Percentiles rank a stretch among this genome's conserved stretches.
phyloP scores from a whole-genome alignment of 2,888 invertebrate species.

The Aleiodes leptofemur region DNA sequence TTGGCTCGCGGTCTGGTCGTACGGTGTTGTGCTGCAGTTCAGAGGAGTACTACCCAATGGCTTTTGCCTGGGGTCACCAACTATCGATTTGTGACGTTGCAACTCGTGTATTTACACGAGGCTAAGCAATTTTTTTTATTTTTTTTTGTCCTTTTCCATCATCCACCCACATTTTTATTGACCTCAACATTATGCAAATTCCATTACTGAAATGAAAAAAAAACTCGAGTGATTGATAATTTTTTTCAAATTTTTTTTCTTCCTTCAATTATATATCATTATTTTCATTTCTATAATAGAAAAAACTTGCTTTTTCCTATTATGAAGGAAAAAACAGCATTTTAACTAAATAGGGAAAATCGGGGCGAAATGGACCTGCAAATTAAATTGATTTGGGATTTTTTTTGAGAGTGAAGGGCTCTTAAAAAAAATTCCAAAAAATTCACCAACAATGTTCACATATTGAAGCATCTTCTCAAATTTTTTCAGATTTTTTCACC shows the following conservation, averaged over 20 bases:
- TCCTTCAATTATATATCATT: background rate
- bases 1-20: constrained; percentile 48
- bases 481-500: no score
- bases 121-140: constrained; percentile 15
- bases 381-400: no score
- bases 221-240: background rate
- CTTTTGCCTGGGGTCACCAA: constrained; percentile 54
- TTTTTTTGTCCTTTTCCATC: background rate
- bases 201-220: background rate
- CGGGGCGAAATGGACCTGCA: no score
- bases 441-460: no score
- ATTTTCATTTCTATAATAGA: no score
- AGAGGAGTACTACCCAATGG: constrained; percentile 43
- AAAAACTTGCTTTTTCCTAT: no score
- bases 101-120: constrained; percentile 41
- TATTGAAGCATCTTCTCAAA: no score
- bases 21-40: constrained; percentile 48
- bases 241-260: background rate
- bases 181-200: constrained; percentile 10
- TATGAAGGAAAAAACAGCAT: no score
- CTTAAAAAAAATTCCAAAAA: no score
- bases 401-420: no score
- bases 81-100: constrained; percentile 61
- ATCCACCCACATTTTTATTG: background rate
- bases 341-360: no score